These are phyloP conservation scores for Neuroterus valhalla DNA, from an alignment of 1,140 invertebrate species.

Conservation along the genomic window DNA sequence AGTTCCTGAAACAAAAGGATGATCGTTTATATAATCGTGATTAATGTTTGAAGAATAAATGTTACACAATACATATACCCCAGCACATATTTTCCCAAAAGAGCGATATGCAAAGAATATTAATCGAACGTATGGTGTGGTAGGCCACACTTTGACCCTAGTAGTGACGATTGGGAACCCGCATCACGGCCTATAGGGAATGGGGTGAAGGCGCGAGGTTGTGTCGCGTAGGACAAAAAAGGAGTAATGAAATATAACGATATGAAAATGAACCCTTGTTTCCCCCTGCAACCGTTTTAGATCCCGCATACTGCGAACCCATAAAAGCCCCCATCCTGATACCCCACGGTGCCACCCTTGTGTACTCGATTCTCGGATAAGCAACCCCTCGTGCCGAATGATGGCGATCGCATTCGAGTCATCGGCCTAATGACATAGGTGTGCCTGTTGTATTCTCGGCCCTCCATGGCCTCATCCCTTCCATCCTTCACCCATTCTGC, in stretches of 20 bases:
- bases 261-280: constrained; percentile 61
- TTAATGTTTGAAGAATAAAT: too few relatives aligned
- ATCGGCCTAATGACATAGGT: constrained; percentile 66
- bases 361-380: constrained; percentile 52
- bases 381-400: constrained; percentile 53
- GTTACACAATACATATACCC: neutral
- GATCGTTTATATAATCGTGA: too few relatives aligned
- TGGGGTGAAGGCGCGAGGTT: constrained; percentile 53
- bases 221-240: constrained; percentile 48
- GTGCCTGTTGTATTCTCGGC: constrained; percentile 54
- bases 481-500: constrained; percentile 48
- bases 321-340: constrained; percentile 51
- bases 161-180: constrained; percentile 29
- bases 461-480: constrained; percentile 49
- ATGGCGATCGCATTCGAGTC: constrained; percentile 61
- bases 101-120: neutral
- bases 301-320: constrained; percentile 49
- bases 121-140: neutral
- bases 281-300: constrained; percentile 42
- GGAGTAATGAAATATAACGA: constrained; percentile 66
- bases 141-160: constrained; percentile 5
- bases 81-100: neutral
- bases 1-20: too few relatives aligned
- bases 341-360: constrained; percentile 45
- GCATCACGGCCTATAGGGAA: constrained; percentile 37